These are phyloP conservation scores for Cladopsammia gracilis DNA, from an alignment of 64 coral and sea anemone species.

Conservation along the genomic window DNA sequence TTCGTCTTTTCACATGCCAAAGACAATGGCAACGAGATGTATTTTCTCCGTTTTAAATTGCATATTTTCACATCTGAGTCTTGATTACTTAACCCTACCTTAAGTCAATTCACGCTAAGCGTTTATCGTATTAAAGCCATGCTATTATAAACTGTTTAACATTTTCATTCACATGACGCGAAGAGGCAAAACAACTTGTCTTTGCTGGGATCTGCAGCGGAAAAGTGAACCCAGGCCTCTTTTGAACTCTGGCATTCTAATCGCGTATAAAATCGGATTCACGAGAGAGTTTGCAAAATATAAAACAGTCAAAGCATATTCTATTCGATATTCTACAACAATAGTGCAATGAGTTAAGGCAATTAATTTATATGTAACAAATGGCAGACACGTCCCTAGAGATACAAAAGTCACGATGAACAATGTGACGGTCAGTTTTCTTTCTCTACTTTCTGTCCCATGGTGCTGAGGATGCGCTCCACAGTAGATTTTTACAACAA, in stretches of 20 bases:
- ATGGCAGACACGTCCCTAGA: neutral
- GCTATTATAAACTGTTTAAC: too few relatives aligned
- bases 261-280: neutral
- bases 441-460: neutral
- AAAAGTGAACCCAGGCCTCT: neutral
- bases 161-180: too few relatives aligned
- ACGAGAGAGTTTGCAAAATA: neutral
- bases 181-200: too few relatives aligned
- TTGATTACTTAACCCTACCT: too few relatives aligned
- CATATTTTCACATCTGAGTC: too few relatives aligned
- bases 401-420: neutral
- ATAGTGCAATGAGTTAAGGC: neutral
- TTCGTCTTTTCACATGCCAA: too few relatives aligned
- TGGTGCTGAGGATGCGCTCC: constrained; percentile 6
- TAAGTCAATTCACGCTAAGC: too few relatives aligned
- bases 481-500: neutral
- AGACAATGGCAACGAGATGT: too few relatives aligned
- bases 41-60: too few relatives aligned
- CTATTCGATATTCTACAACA: too few relatives aligned
- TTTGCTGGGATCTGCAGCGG: neutral
- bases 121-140: too few relatives aligned
- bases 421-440: neutral
- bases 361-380: neutral
- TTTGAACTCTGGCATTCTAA: constrained; percentile 13
- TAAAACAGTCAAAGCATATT: neutral